Base-by-base conservation (phyloP, 2,113 vertebrate genomes). In the Tapirus terrestris region DNA sequence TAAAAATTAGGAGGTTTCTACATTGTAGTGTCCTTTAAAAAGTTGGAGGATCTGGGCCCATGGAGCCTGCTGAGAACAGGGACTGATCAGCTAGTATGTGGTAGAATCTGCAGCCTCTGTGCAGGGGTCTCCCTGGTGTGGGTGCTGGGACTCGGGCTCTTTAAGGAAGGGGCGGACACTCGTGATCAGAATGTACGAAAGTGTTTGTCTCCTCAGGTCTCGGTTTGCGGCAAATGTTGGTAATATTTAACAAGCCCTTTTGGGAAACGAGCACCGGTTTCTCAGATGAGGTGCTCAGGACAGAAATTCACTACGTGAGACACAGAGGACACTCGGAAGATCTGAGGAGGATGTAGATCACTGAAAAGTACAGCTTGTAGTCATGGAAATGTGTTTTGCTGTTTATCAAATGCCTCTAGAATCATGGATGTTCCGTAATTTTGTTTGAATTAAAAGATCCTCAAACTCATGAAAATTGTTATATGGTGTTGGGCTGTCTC, bases 391-490 rank as follows among this genome's bases (percentile, higher is more conserved):
- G 12, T 48, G 65, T 75, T 79, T 72, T 96, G 61, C 25, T 81
- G 25, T 72, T 95, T 45, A 70, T 73, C 73, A 88, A 96, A 83
- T 72, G 4, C 20, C 18, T 92, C 56, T 82, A 9, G 1, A 81
- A 61, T 91, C 68, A 84, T 27, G 56, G 7, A n/a, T 63, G 7
- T 58, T 81, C 48, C 53, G 5, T 82, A 56, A 70, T 89, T 91
- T 93, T 48, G 51, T 88, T 96, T 89, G 56, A 93, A 80, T 91
- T 91, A 90, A 95, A 98, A 97, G 72, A 61, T n/a, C n/a, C n/a
- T n/a, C 21, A n/a, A 43, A 51, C 11, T 61, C 68, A 81, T 60
- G 60, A 80, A 81, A 77, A n/a, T 67, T 68, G 91, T 79, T 51
- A 16, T 86, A 91, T 65, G 36, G 25, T 82, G 27, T 17, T 75